Conservation (phyloP, 2,113 vertebrate species). For the Phylloscopus trochilus region DNA sequence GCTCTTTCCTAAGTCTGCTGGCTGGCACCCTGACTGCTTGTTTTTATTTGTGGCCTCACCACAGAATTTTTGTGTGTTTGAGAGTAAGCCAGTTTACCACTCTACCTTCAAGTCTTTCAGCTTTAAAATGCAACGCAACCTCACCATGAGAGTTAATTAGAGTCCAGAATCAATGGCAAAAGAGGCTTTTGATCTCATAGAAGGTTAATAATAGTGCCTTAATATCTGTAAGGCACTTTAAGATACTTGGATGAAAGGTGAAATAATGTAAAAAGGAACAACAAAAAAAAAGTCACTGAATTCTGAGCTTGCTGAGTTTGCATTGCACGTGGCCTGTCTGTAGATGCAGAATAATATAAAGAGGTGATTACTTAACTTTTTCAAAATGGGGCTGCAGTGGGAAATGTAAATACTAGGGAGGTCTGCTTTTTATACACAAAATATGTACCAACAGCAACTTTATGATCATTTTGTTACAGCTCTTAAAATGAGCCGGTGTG, state of each 20-base stretch:
- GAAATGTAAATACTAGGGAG: slow-evolving; percentile 19
- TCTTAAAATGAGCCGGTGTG: background rate
- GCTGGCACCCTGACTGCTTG: background rate
- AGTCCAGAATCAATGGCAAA: background rate
- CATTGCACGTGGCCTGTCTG: background rate
- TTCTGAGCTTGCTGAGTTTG: background rate
- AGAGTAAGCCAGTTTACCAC: background rate
- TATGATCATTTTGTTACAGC: slow-evolving; percentile 42
- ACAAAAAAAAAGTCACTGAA: background rate
- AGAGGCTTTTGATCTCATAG: background rate
- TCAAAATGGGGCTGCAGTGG: background rate
- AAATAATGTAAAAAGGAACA: background rate
- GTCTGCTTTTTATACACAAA: slow-evolving; percentile 36
- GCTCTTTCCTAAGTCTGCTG: background rate
- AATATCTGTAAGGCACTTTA: background rate
- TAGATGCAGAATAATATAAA: background rate
- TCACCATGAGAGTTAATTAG: background rate
- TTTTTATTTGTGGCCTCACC: slow-evolving; percentile 15
- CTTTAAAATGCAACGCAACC: background rate
- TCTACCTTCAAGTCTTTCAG: background rate
- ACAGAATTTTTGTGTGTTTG: background rate
- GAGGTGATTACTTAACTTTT: slow-evolving; percentile 28
- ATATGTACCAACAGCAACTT: slow-evolving; percentile 15
- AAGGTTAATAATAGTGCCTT: background rate
- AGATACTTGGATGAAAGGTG: background rate